These are phyloP conservation scores for Burhinus oedicnemus DNA, from an alignment of 2,113 vertebrate species.

Conservation along the genomic window DNA sequence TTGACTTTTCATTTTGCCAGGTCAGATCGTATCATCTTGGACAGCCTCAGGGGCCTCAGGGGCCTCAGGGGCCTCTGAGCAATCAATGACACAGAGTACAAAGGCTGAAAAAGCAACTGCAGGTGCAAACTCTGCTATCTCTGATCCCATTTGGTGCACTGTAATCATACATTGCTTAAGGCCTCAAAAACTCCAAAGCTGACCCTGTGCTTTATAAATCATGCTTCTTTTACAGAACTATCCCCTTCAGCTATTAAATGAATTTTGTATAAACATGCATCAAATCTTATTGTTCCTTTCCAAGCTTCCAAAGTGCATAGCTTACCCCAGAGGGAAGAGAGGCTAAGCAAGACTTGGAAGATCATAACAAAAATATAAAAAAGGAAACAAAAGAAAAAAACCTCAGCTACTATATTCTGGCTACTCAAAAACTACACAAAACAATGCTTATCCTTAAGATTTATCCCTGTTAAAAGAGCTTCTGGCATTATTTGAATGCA, in stretches of 20 bases:
- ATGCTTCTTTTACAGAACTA: not conserved
- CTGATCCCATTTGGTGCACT: not conserved
- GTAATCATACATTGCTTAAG: conserved; percentile 39
- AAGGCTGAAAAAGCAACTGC: not conserved
- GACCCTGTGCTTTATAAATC: conserved; percentile 15
- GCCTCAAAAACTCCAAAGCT: not conserved
- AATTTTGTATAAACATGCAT: not conserved
- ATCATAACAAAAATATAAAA: not conserved
- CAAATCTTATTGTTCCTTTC: not conserved
- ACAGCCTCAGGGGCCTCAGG: not conserved
- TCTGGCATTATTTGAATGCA: not conserved
- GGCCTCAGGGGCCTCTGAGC: not conserved
- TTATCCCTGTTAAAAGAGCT: not conserved
- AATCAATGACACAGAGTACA: not conserved
- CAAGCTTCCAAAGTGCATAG: not conserved
- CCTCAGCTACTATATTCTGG: not conserved
- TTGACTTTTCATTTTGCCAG: conserved; percentile 10
- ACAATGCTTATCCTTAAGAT: not conserved
- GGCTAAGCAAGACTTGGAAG: not conserved
- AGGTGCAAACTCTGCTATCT: conserved; percentile 36
- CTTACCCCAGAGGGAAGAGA: not conserved
- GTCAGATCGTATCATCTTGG: not conserved
- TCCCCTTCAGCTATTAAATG: not conserved
- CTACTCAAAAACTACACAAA: not conserved
- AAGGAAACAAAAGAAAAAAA: accelerated